Evolutionary conservation across 1,140 invertebrate genomes (phyloP).

Genomic region (Neodiprion lecontei): DNA sequence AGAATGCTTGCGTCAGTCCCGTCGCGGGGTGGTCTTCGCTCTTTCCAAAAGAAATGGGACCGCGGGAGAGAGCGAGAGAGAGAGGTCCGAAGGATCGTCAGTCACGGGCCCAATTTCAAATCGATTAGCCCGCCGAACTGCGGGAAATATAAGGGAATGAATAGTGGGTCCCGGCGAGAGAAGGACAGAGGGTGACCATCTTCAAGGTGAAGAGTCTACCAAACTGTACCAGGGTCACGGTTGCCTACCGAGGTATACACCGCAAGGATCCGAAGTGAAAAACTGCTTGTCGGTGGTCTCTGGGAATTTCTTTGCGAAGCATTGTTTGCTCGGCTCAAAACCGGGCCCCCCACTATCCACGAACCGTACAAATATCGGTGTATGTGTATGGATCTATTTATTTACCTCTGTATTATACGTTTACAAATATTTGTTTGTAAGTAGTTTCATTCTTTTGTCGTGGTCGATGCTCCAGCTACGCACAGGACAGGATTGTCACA

Average conservation of each 20-base stretch:
- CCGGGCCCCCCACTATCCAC: too few relatives aligned
- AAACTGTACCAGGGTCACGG: neutral
- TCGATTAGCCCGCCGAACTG: conserved; percentile 33
- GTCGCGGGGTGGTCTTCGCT: conserved; percentile 33
- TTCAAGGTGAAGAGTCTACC: conserved; percentile 4
- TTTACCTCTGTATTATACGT: neutral
- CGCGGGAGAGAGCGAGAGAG: conserved; percentile 27
- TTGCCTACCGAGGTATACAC: neutral
- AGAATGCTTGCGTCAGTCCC: conserved; percentile 26
- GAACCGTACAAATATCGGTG: too few relatives aligned
- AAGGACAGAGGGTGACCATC: neutral
- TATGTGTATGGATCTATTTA: too few relatives aligned
- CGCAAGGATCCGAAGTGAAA: conserved; percentile 1
- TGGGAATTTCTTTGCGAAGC: neutral
- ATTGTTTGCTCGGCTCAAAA: neutral
- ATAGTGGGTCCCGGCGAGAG: neutral
- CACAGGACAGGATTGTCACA: neutral
- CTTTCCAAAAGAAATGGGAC: conserved; percentile 33
- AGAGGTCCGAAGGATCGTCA: conserved; percentile 33
- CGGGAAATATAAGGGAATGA: neutral
- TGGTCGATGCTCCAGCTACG: too few relatives aligned
- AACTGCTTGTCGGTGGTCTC: neutral
- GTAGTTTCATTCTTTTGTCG: too few relatives aligned
- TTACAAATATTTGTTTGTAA: neutral
- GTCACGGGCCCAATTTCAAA: conserved; percentile 42